Conservation (phyloP, 2,797 vertebrate genomes). For the Siniperca undulata region DNA sequence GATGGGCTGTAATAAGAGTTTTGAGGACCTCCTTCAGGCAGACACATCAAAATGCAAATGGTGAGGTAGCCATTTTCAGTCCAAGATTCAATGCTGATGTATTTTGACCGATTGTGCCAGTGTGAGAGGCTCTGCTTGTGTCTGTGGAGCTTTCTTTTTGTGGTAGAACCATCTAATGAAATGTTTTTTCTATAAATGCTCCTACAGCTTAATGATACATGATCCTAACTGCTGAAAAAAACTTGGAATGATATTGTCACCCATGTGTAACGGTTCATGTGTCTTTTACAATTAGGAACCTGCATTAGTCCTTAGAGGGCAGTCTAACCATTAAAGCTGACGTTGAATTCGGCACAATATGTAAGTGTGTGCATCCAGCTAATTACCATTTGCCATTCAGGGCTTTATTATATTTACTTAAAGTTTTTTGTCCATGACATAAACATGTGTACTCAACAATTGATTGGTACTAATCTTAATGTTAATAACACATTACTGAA, state of each 20-base stretch:
- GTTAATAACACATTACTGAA: neutral
- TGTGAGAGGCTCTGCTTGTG: constrained; percentile 24
- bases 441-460: neutral
- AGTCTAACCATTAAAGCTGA: too few species aligned
- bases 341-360: too few species aligned
- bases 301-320: too few species aligned
- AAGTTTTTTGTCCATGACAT: neutral
- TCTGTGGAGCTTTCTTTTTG: neutral
- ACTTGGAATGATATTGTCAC: too few species aligned
- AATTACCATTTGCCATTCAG: neutral
- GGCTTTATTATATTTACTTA: neutral
- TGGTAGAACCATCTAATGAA: too few species aligned
- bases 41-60: constrained; percentile 72
- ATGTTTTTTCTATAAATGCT: too few species aligned
- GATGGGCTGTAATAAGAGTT: constrained; percentile 48
- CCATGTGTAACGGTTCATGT: too few species aligned
- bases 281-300: too few species aligned
- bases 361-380: neutral
- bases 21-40: constrained; percentile 57
- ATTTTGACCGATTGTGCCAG: constrained; percentile 25
- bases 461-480: neutral
- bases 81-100: constrained; percentile 35
- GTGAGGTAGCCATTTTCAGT: constrained; percentile 37
- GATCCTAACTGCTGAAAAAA: too few species aligned
- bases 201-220: too few species aligned